phyloP scores from a whole-genome alignment of 2,888 invertebrate genomes.

The Mactromeris polynyma region DNA sequence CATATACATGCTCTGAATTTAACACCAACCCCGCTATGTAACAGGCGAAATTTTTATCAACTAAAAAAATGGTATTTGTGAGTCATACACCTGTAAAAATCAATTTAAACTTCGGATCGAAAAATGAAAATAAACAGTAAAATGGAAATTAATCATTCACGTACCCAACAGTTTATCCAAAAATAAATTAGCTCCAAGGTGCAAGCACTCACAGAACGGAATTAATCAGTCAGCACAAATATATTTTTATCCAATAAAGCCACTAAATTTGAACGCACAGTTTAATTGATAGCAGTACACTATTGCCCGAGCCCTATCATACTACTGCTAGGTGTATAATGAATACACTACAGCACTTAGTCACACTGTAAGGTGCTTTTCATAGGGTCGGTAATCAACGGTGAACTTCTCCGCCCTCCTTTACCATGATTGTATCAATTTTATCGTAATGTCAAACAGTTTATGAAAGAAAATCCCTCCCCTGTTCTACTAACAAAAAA shows the following conservation, averaged over 20 bases:
- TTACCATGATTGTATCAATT: conserved; percentile 65
- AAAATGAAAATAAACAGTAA: background rate
- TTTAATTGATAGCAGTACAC: conserved; percentile 59
- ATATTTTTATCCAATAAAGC: conserved; percentile 39
- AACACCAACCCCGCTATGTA: background rate
- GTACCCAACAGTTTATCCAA: conserved; percentile 4
- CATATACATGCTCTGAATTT: background rate
- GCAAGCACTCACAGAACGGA: conserved; percentile 40
- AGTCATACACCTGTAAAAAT: conserved; percentile 7
- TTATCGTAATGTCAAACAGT: conserved; percentile 69
- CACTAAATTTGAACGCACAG: conserved; percentile 38
- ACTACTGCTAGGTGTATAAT: conserved; percentile 58
- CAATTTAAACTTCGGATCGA: background rate
- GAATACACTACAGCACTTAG: conserved; percentile 67
- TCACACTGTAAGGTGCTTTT: conserved; percentile 68
- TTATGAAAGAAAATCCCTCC: conserved; percentile 71
- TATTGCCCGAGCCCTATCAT: conserved; percentile 45
- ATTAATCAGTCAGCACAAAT: conserved; percentile 61
- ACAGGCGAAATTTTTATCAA: conserved; percentile 27
- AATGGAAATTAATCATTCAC: background rate
- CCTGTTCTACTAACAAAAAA: conserved; percentile 58
- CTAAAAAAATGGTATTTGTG: background rate
- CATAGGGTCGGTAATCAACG: conserved; percentile 70
- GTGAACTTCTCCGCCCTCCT: conserved; percentile 65
- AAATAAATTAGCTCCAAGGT: conserved; percentile 26